A percentile compares a stretch with the other conserved stretches of the same genome.
Evolutionary conservation across 2,888 invertebrate species (phyloP).

Genomic region (Papilio elwesi): DNA sequence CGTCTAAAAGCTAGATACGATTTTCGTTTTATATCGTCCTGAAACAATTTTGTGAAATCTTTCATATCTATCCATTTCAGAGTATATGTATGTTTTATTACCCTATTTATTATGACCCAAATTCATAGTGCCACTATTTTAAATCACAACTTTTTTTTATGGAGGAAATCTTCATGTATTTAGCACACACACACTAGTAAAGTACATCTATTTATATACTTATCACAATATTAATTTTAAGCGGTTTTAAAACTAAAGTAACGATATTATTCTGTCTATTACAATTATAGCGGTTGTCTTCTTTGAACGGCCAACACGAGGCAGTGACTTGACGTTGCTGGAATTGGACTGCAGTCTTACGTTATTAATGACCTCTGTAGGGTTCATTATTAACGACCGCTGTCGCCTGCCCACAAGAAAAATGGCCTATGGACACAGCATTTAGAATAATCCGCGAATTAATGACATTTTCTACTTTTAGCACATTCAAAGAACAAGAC

Average conservation of each 20-base stretch:
- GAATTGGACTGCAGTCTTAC: constrained; percentile 55
- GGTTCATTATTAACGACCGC: constrained; percentile 50
- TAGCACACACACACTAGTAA: too few species aligned
- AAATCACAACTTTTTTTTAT: too few species aligned
- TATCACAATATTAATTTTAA: too few species aligned
- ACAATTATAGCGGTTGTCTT: neutral
- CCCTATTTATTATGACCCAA: too few species aligned
- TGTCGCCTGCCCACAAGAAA: constrained; percentile 36
- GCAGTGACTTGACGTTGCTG: constrained; percentile 33
- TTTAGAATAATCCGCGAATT: constrained; percentile 29
- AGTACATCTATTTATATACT: too few species aligned
- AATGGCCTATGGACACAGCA: constrained; percentile 27
- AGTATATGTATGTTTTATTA: too few species aligned
- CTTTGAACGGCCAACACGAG: constrained; percentile 32
- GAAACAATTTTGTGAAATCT: too few species aligned
- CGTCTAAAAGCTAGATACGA: too few species aligned
- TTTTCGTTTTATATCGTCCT: too few species aligned
- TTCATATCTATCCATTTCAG: too few species aligned
- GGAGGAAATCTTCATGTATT: too few species aligned
- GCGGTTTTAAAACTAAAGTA: neutral
- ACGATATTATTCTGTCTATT: neutral
- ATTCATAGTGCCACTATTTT: too few species aligned
- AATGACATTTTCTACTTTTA: constrained; percentile 14
- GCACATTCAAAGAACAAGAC: neutral
- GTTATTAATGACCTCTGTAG: constrained; percentile 56